Evolutionary conservation across 1,140 invertebrate genomes (phyloP).

Genomic region (Mylabris phalerata): DNA sequence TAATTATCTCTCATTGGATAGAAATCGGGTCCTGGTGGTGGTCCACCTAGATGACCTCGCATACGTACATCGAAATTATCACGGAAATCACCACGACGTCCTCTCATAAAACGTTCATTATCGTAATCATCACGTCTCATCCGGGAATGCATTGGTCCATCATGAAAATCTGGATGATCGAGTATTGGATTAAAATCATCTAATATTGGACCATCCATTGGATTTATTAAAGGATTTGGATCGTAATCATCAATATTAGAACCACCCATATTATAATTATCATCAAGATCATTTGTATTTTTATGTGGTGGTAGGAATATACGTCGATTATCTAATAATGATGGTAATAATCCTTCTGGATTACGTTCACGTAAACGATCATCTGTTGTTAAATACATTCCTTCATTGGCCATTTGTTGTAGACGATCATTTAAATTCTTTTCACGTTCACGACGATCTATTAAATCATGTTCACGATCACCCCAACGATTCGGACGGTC

Average conservation of each 20-base stretch:
- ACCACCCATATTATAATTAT: neutral
- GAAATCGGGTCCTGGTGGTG: conserved; percentile 20
- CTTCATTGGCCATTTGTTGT: conserved; percentile 35
- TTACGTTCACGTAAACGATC: neutral
- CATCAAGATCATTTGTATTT: neutral
- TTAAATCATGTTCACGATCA: conserved; percentile 32
- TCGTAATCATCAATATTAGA: conserved; percentile 9
- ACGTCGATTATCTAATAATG: conserved; percentile 1
- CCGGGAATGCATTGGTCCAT: conserved; percentile 8
- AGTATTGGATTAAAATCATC: neutral
- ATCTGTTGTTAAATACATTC: neutral
- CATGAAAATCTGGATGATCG: too few species aligned
- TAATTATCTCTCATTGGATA: conserved; percentile 25
- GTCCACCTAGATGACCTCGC: conserved; percentile 3
- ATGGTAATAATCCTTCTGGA: neutral
- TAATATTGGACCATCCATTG: conserved; percentile 6
- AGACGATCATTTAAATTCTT: conserved; percentile 37
- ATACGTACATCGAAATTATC: conserved; percentile 14
- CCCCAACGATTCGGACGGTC: conserved; percentile 30
- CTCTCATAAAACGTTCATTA: conserved; percentile 17
- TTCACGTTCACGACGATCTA: conserved; percentile 28
- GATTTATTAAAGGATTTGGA: neutral
- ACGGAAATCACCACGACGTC: conserved; percentile 12
- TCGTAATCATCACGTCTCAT: conserved; percentile 16
- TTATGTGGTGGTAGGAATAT: conserved; percentile 6